A percentile compares a stretch with the other conserved stretches of the same genome.
These are phyloP conservation scores for Apteryx mantelli DNA, from an alignment of 2,113 vertebrate species.

Conservation along the genomic window DNA sequence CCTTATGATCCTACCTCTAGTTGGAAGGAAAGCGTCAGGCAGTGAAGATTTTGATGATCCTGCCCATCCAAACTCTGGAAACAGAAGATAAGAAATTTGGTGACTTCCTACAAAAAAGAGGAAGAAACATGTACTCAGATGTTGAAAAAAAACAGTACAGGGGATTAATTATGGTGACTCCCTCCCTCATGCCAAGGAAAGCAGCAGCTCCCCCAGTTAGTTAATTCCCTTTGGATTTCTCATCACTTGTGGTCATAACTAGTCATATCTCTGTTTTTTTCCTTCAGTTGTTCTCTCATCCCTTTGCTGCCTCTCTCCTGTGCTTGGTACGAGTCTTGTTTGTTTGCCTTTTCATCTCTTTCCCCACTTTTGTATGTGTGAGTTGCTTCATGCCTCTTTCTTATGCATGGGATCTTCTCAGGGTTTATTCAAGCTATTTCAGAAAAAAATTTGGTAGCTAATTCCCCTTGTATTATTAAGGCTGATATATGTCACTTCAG, in stretches of 20 bases:
- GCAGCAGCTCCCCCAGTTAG: background rate
- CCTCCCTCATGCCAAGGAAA: background rate
- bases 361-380: background rate
- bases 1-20: background rate
- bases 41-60: background rate
- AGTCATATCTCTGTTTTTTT: background rate
- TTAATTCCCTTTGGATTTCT: background rate
- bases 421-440: background rate
- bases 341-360: background rate
- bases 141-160: background rate
- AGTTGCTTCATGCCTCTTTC: background rate
- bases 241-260: background rate
- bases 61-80: background rate
- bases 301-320: background rate
- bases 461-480: background rate
- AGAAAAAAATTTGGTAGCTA: background rate
- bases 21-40: background rate
- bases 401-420: background rate
- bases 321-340: background rate
- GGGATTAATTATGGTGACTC: no score
- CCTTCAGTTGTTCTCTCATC: background rate
- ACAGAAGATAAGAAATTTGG: background rate
- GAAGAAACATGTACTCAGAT: background rate
- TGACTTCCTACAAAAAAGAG: background rate
- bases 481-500: background rate